A percentile compares a stretch with the other conserved stretches of the same genome.
Conservation (phyloP, 2,113 vertebrate species). For the Hemibagrus wyckioides region DNA sequence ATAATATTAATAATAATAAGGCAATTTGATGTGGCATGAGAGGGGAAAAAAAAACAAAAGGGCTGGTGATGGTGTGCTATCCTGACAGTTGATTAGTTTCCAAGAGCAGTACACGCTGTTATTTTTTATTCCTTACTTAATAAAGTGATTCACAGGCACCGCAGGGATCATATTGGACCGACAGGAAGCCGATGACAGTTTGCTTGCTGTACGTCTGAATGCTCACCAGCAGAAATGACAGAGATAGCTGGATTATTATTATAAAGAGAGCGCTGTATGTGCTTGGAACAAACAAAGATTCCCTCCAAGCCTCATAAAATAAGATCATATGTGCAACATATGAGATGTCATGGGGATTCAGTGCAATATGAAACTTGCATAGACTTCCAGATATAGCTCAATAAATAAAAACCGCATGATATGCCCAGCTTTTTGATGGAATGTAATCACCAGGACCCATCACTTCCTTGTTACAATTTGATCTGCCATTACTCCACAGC, state of each 20-base stretch:
- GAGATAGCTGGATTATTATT: background rate
- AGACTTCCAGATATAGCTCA: conserved; percentile 20
- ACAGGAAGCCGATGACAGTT: background rate
- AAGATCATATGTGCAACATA: background rate
- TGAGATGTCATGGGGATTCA: background rate
- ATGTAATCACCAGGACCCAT: background rate
- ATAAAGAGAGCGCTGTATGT: background rate
- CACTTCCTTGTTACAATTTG: background rate
- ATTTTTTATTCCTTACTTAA: background rate
- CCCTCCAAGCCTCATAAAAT: background rate
- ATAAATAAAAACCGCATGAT: background rate
- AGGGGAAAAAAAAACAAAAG: background rate
- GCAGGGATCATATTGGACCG: background rate
- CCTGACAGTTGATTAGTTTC: background rate
- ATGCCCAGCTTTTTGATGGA: background rate
- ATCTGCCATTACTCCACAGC: background rate
- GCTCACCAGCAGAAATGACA: background rate
- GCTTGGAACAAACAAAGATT: background rate
- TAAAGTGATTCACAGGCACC: background rate
- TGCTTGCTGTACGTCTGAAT: background rate
- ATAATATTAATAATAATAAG: background rate
- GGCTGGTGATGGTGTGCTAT: background rate
- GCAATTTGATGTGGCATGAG: background rate
- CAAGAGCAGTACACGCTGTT: background rate
- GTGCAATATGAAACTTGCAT: conserved; percentile 32